Conservation (phyloP, 2,113 vertebrate genomes). For the Dipodomys stephensi region DNA sequence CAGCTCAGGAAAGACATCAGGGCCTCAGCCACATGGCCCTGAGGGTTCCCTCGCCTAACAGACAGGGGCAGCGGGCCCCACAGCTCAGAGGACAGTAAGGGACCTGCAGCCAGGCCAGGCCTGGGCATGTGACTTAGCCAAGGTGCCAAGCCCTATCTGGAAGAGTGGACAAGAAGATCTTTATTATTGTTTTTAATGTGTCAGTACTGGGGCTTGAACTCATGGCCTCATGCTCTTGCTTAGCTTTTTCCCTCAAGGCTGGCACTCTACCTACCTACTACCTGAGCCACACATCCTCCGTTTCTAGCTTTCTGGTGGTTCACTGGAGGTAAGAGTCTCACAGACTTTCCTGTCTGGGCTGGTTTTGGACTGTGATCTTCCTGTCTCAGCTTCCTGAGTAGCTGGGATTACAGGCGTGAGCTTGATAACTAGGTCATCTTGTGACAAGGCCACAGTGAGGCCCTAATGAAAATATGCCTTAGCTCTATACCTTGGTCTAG, state of each 20-base stretch:
- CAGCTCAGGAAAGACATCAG: not conserved
- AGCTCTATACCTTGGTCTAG: not conserved
- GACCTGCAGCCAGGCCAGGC: not conserved
- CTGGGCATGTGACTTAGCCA: not conserved
- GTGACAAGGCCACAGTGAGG: not conserved
- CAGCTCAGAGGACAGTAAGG: not conserved
- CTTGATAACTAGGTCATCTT: not conserved
- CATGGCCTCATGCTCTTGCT: too few species aligned
- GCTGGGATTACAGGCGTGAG: too few species aligned
- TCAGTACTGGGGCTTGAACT: not conserved
- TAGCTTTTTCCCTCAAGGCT: too few species aligned
- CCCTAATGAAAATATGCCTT: not conserved
- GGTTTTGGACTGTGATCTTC: too few species aligned
- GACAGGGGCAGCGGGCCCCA: too few species aligned
- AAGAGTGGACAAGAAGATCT: not conserved
- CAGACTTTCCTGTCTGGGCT: too few species aligned
- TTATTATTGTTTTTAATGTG: too few species aligned
- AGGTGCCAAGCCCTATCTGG: not conserved
- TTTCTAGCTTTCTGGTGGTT: too few species aligned
- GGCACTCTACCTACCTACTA: too few species aligned
- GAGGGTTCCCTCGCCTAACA: not conserved
- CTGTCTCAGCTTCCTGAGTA: too few species aligned
- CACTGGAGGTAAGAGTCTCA: too few species aligned
- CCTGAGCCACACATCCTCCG: too few species aligned
- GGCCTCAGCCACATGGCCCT: not conserved